These are phyloP conservation scores for Cryptosula pallasiana DNA, from an alignment of 2,888 invertebrate genomes.

Conservation along the genomic window DNA sequence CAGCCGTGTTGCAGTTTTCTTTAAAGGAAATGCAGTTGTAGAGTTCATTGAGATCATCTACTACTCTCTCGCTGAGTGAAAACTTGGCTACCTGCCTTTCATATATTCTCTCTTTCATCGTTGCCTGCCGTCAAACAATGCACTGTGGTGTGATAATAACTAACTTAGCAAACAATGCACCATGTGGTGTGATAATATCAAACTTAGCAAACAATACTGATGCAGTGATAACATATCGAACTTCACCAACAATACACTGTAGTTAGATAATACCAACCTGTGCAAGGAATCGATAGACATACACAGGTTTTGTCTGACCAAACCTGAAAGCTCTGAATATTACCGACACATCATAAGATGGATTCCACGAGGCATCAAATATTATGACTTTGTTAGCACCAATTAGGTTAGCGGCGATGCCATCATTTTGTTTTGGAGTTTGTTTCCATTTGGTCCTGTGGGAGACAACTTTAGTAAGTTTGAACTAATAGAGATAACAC, in stretches of 20 bases:
- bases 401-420: constrained; percentile 92
- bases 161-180: too few species aligned
- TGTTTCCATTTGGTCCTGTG: too few species aligned
- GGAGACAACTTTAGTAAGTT: too few species aligned
- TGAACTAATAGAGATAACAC: too few species aligned
- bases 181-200: too few species aligned
- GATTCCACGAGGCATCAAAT: constrained; percentile 99
- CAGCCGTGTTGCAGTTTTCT: constrained; percentile 54
- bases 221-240: too few species aligned
- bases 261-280: too few species aligned
- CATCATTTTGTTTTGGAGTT: too few species aligned
- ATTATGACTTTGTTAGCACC: constrained; percentile 96
- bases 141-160: too few species aligned
- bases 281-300: constrained; percentile 89
- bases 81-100: constrained; percentile 94
- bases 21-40: constrained; percentile 74
- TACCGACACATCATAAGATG: constrained; percentile 92
- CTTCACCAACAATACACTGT: too few species aligned
- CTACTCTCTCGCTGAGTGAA: constrained; percentile 88
- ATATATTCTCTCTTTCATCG: constrained; percentile 98
- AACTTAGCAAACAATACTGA: too few species aligned
- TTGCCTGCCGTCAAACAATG: constrained; percentile 72
- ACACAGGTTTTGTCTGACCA: constrained; percentile 94
- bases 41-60: constrained; percentile 88
- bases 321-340: constrained; percentile 96